phyloP scores from a whole-genome alignment of 2,888 invertebrate genomes.

The Torymus aiolomorphi region DNA sequence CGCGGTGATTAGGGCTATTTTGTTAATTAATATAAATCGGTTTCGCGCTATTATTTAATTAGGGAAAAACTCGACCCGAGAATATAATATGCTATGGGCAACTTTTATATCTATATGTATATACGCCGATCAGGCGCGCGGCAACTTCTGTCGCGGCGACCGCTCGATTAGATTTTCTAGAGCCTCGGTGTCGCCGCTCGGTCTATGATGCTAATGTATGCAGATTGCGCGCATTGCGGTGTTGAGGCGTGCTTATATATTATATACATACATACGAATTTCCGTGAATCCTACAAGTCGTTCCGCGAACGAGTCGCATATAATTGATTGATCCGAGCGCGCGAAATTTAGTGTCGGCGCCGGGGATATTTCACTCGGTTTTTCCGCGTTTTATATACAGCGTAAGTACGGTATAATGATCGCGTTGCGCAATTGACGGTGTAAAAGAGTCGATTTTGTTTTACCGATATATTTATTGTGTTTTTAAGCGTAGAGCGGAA shows the following conservation, averaged over 20 bases:
- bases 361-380: background rate
- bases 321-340: constrained; percentile 14
- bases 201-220: constrained; percentile 19
- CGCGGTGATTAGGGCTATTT: no score
- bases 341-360: constrained; percentile 12
- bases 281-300: background rate
- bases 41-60: no score
- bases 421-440: no score
- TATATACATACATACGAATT: constrained; percentile 10
- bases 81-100: no score
- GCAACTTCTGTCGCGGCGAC: constrained; percentile 15
- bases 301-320: background rate
- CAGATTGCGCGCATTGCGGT: background rate
- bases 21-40: no score
- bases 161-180: constrained; percentile 35
- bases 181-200: background rate
- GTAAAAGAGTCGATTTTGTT: no score
- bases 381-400: background rate
- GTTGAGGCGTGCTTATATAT: no score
- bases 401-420: no score
- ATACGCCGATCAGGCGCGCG: background rate
- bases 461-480: no score
- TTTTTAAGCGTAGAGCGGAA: no score
- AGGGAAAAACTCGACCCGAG: no score
- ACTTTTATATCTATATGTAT: background rate